Conservation (phyloP, 2,113 vertebrate genomes). For the Apteryx mantelli region DNA sequence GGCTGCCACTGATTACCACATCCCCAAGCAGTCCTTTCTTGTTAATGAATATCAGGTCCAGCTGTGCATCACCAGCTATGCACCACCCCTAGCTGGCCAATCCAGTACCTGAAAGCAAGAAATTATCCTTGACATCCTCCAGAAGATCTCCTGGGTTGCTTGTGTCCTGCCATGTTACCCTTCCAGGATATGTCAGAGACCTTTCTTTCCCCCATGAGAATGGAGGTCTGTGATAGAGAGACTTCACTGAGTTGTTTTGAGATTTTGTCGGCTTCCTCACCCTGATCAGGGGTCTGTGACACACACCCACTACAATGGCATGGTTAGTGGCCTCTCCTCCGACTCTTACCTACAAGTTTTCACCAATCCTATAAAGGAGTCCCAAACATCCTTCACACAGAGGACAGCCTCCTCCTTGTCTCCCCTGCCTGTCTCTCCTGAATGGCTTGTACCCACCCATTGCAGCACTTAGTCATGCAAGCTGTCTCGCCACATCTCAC, state of each 20-base stretch:
- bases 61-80: background rate
- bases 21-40: background rate
- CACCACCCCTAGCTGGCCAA: background rate
- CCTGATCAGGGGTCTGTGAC: background rate
- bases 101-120: background rate
- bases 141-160: background rate
- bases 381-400: background rate
- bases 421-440: background rate
- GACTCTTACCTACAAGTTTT: background rate
- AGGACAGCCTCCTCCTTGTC: background rate
- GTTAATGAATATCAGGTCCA: background rate
- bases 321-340: background rate
- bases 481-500: background rate
- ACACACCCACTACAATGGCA: background rate
- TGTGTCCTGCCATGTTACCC: background rate
- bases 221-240: background rate
- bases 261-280: background rate
- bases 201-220: background rate
- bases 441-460: background rate
- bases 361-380: background rate
- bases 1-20: background rate
- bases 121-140: background rate
- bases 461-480: background rate
- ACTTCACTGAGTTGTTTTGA: background rate
- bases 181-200: background rate